A percentile compares a stretch with the other conserved stretches of the same genome.
phyloP scores from a whole-genome alignment of 2,113 vertebrate species.

The Daboia siamensis region DNA sequence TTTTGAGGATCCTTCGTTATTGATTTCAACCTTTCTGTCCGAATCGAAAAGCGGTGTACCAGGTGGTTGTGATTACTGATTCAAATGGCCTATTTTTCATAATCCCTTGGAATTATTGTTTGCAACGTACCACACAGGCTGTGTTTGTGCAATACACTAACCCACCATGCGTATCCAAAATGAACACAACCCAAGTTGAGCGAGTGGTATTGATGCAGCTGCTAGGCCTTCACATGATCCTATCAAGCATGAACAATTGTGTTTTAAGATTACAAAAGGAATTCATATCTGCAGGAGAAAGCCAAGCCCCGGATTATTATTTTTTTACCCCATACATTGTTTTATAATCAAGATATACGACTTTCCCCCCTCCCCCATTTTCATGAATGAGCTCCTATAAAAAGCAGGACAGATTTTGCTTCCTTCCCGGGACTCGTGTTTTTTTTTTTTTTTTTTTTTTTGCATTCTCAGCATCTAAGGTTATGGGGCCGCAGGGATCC shows the following conservation, averaged over 20 bases:
- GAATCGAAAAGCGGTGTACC: too few relatives aligned
- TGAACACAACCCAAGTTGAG: not conserved
- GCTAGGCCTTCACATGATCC: not conserved
- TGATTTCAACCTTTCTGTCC: too few relatives aligned
- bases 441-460: not conserved
- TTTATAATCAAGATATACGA: conserved; percentile 10
- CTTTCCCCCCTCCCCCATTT: not conserved
- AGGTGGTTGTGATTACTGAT: too few relatives aligned
- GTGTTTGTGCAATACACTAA: not conserved
- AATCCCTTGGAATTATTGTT: too few relatives aligned
- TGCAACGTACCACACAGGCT: not conserved
- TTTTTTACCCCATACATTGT: not conserved
- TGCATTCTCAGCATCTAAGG: conserved; percentile 20
- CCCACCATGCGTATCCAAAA: not conserved
- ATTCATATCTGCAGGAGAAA: not conserved
- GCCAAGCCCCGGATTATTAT: not conserved
- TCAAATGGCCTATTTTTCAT: too few relatives aligned
- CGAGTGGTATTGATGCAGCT: not conserved
- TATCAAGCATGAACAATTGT: not conserved
- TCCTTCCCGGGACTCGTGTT: conserved; percentile 36
- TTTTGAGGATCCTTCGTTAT: too few relatives aligned
- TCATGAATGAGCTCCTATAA: conserved; percentile 36
- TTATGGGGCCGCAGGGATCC: not conserved
- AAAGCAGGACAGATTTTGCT: conserved; percentile 18
- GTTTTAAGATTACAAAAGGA: not conserved